These are phyloP conservation scores for Quadroppia sp. DNA, from an alignment of 2,888 invertebrate species.

Conservation along the genomic window DNA sequence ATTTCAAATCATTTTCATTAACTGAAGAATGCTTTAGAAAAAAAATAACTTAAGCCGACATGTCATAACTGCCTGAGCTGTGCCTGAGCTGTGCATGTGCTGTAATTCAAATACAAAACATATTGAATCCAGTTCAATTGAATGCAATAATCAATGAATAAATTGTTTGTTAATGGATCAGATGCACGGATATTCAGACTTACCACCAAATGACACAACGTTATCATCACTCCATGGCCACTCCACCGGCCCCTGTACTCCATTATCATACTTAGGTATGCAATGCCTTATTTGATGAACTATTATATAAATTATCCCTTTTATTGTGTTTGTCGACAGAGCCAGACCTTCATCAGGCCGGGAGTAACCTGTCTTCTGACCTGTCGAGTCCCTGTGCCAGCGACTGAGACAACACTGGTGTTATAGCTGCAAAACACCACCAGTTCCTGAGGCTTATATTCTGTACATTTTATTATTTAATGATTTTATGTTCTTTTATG, in stretches of 20 bases:
- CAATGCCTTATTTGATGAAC: not conserved
- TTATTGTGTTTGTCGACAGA: conserved; percentile 22
- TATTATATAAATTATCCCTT: not conserved
- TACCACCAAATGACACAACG: conserved; percentile 53
- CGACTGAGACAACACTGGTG: conserved; percentile 39
- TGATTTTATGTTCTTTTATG: conserved; percentile 13
- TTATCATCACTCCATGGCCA: conserved; percentile 52
- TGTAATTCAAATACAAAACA: not conserved
- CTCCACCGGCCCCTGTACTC: conserved; percentile 55
- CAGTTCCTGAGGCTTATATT: conserved; percentile 19
- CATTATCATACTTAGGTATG: conserved; percentile 43
- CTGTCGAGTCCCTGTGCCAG: conserved; percentile 47
- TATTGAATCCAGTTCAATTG: not conserved
- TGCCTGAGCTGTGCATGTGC: not conserved
- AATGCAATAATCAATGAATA: not conserved
- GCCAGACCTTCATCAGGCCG: conserved; percentile 46
- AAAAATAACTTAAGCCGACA: not conserved
- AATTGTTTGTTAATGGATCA: conserved; percentile 51
- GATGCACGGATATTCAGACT: conserved; percentile 82
- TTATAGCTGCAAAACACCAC: conserved; percentile 13
- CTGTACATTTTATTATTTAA: not conserved
- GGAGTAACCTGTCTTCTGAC: conserved; percentile 47
- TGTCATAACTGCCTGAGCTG: not conserved
- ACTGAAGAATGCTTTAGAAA: not conserved
- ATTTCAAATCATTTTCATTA: not conserved